Evolutionary conservation across 2,888 invertebrate genomes (phyloP), one percentile per base, ranked within the genome.

Genomic region (Cephalotes varians): DNA sequence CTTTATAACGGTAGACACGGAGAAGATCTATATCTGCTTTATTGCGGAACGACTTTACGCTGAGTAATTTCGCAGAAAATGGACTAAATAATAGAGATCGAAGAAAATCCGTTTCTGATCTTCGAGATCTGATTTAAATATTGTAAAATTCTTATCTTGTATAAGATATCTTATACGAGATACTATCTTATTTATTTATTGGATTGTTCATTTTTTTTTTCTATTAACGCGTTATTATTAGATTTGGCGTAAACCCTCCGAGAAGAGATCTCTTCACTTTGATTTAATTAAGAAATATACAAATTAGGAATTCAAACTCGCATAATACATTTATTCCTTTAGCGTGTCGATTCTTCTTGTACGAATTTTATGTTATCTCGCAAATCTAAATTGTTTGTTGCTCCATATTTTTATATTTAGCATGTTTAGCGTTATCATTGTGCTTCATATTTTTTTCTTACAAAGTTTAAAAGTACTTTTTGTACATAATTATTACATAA

Each of bases 401-500:
- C 18, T 62, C 62, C 3, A 18, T 60, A 60, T 60, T 62, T 73
- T 73, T 44, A 65, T 47, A 28, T 28, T 37, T 51, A 49, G 6
- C 18, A 2, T 18, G 12, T 25, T 25, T 18, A 25, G 18, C 31
- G 31, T 37, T 21, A 56, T 56, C 56, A 54, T 56, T 56, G 54
- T 21, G 25, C 37, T 65, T 51, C 9, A 0, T 65, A 28, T 65
- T 28, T 51, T 37, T 71, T 21, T 51, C 28, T 58, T 44, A 28
- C 10, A 40, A 47, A 73, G 21, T 73, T 37, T 64, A 37, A 12
- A 51, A 51, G 51, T 76, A 28, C 4, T 2, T 62, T 58, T 58
- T 76, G 74, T 76, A 76, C 64, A 74, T 74, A 74, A 60, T 65
- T 51, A 40, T 62, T 74, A 25, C 25, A 18, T 34, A 12, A 51